These are phyloP conservation scores for Alca torda DNA, from an alignment of 2,797 vertebrate species.

Conservation along the genomic window DNA sequence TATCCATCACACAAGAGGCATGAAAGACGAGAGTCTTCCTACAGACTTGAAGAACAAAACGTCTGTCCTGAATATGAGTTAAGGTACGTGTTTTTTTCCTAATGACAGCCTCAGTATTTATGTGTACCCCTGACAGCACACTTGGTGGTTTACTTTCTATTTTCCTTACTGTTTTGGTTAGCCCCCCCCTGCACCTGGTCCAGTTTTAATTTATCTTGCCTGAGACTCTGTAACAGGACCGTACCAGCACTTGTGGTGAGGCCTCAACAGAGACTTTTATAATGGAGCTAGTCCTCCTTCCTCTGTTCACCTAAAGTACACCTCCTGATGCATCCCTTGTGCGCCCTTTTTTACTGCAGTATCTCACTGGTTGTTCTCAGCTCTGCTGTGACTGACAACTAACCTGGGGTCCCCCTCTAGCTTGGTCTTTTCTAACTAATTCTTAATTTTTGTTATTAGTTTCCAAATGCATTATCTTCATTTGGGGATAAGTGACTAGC, in stretches of 20 bases:
- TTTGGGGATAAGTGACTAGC: background rate
- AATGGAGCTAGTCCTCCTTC: background rate
- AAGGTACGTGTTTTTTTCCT: background rate
- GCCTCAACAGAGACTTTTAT: background rate
- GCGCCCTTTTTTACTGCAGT: background rate
- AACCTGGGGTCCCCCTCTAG: background rate
- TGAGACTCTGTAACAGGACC: background rate
- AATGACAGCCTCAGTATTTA: background rate
- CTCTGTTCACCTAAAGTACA: background rate
- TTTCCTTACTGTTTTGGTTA: background rate
- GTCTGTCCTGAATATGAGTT: background rate
- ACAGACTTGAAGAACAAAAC: background rate
- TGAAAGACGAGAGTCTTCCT: background rate
- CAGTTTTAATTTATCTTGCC: background rate
- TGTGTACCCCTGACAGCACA: background rate
- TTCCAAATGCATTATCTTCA: constrained; percentile 45
- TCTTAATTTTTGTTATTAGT: constrained; percentile 44
- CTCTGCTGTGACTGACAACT: background rate
- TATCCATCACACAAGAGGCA: background rate
- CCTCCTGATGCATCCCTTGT: background rate
- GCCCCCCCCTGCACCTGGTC: background rate
- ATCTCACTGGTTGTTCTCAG: background rate
- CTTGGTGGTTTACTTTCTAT: background rate
- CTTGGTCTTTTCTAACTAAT: constrained; percentile 4
- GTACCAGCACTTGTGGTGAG: background rate